Evolutionary conservation across 2,888 invertebrate genomes (phyloP), one percentile per base, ranked within the genome.

Genomic region (Halocaridina rubra): DNA sequence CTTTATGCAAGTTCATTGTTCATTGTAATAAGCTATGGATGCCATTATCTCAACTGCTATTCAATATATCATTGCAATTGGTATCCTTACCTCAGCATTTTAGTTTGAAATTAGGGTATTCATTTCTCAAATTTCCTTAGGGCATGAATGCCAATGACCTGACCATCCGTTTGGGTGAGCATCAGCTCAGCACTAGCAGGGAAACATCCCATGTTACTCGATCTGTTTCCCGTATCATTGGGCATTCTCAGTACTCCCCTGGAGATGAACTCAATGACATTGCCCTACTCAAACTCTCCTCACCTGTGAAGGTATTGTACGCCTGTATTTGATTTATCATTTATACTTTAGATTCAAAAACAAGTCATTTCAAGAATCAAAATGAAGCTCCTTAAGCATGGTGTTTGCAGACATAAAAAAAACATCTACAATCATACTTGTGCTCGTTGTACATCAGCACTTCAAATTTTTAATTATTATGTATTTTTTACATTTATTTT

Each of bases 311-410:
- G 3, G 64, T 75, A 0, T 22, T 30, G 19, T 24, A 64, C 30
- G 75, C 74, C 64, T 74, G 75, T 67, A 81, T 81, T 27, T 53
- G 74, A 1, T 33, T 81, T 2, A 57, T 80, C 29, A 80, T 72
- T n/a, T 59, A 72, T 3, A 13, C 53, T 13, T 59, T 59, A 10
- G 59, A 53, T 13, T 57, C 74, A 19, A n/a, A 24, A 13, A 74
- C 74, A 53, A 22, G 33, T 61, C 32, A 8, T 13, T 24, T 13
- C 7, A 19, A 10, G n/a, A n/a, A n/a, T n/a, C n/a, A n/a, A n/a
- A n/a, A n/a, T n/a, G n/a, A n/a, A n/a, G n/a, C n/a, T n/a, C n/a
- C n/a, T n/a, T n/a, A n/a, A n/a, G n/a, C n/a, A n/a, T n/a, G n/a
- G n/a, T n/a, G n/a, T n/a, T n/a, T n/a, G n/a, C n/a, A n/a, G n/a